phyloP scores from a whole-genome alignment of 2,888 invertebrate genomes.

The Prosapia bicincta region DNA sequence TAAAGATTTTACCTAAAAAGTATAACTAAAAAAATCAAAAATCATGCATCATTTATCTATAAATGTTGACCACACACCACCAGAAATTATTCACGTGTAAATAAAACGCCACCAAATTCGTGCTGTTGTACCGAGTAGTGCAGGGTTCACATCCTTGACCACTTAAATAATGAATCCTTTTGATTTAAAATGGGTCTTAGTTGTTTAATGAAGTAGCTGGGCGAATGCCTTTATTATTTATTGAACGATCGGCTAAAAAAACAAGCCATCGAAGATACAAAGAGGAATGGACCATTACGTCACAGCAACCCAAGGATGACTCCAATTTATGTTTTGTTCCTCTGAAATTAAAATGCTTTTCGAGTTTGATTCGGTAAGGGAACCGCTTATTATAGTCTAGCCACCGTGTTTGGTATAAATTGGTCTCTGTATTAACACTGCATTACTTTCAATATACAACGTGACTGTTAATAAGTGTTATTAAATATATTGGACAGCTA shows the following conservation, averaged over 20 bases:
- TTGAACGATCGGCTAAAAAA: too few species aligned
- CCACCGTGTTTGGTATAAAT: background rate
- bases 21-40: too few species aligned
- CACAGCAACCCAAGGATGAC: background rate
- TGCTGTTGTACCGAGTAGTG: background rate
- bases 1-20: too few species aligned
- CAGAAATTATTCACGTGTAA: background rate
- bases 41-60: too few species aligned
- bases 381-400: background rate
- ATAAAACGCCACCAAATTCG: background rate
- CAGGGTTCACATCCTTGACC: background rate
- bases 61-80: background rate
- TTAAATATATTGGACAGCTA: background rate
- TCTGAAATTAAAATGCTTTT: background rate
- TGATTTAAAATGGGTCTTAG: constrained; percentile 20
- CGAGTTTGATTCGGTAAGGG: background rate
- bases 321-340: background rate
- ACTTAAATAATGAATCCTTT: constrained; percentile 22
- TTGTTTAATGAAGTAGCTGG: constrained; percentile 25
- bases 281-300: background rate
- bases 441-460: background rate
- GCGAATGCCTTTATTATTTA: constrained; percentile 24
- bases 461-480: background rate
- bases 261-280: background rate
- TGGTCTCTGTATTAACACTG: background rate